Percentiles rank a stretch among this genome's conserved stretches.
Conservation (phyloP, 1,140 invertebrate species). For the Scaptomyza montana region DNA sequence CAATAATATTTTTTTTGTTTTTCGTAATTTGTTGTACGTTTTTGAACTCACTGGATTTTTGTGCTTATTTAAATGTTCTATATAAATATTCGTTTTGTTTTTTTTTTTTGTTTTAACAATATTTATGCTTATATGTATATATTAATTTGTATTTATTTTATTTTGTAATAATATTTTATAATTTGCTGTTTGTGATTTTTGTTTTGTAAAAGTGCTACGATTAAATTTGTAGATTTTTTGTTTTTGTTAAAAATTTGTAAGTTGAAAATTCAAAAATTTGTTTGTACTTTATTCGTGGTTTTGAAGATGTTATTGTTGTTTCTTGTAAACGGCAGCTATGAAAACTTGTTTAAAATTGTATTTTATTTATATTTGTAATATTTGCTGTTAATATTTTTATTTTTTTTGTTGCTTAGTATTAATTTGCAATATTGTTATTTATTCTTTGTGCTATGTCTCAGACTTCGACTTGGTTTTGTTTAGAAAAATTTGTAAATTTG, state of each 20-base stretch:
- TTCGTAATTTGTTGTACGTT: constrained; percentile 46
- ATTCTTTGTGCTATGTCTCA: constrained; percentile 44
- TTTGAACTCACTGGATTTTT: constrained; percentile 76
- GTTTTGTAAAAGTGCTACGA: constrained; percentile 69
- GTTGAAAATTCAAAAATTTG: constrained; percentile 58
- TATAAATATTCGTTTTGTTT: constrained; percentile 39
- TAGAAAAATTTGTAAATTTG: constrained; percentile 72
- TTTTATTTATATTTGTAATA: constrained; percentile 21
- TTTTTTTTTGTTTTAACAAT: neutral
- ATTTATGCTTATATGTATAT: constrained; percentile 18
- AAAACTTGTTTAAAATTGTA: constrained; percentile 31
- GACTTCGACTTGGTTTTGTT: constrained; percentile 39
- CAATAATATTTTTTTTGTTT: constrained; percentile 27
- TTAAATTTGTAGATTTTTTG: constrained; percentile 54
- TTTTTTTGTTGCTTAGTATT: constrained; percentile 40
- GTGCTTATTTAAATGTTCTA: constrained; percentile 38
- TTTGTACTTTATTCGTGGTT: constrained; percentile 55
- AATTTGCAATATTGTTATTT: constrained; percentile 33
- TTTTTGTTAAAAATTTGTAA: constrained; percentile 66
- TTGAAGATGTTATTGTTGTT: constrained; percentile 46
- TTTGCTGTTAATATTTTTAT: constrained; percentile 36
- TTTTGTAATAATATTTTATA: constrained; percentile 4
- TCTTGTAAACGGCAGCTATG: constrained; percentile 72
- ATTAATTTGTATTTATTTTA: constrained; percentile 19
- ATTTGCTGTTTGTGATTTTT: constrained; percentile 7